Evolutionary conservation across 1,140 invertebrate species (phyloP), one percentile per base, ranked within the genome.

Genomic region (Nymphalis io): DNA sequence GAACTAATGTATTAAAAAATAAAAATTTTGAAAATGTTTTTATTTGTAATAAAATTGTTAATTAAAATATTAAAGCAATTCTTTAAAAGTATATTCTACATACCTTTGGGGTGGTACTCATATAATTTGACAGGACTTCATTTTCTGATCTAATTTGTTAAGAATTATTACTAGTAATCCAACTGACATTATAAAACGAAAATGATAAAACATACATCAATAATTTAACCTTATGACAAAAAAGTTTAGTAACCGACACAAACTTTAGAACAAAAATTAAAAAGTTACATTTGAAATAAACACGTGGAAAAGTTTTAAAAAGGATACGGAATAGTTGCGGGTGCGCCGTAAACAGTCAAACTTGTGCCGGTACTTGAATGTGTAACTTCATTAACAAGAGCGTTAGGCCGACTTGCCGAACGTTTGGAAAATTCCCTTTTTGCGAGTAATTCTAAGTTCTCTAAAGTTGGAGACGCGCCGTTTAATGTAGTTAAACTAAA

Each of bases 401-500:
- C 80, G 78, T 84, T 85, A 71, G 58, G 65, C 63, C 78, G 83
- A 78, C 72, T 82, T 51, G 81, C 75, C 69, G 80, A 72, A 63
- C 86, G 87, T 73, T 93, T 92, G 76, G 92, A 92, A 78, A 94
- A 92, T 86, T 94, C 93, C 88, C 93, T 94, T 72, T 94, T 92
- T 74, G 93, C 94, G 75, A 95, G 92, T 76, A 93, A 85, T 61
- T 92, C 87, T 38, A 95, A 87, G 76, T 92, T 89, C 21, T 93
- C 92, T 18, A 93, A 61, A 57, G 92, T 93, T 18, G 94, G 94
- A 27, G 93, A 84, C 0, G 92, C 93, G 16, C 93, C 93, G 65
- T 93, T 91, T 63, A 94, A 86, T 80, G 94, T 80, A 13, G 94
- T 94, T 64, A 94, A 84, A 74, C 93, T 94, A 73, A 93, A 95